Evolutionary conservation across 2,888 invertebrate species (phyloP).

Genomic region (Lasioglossum lativentre): DNA sequence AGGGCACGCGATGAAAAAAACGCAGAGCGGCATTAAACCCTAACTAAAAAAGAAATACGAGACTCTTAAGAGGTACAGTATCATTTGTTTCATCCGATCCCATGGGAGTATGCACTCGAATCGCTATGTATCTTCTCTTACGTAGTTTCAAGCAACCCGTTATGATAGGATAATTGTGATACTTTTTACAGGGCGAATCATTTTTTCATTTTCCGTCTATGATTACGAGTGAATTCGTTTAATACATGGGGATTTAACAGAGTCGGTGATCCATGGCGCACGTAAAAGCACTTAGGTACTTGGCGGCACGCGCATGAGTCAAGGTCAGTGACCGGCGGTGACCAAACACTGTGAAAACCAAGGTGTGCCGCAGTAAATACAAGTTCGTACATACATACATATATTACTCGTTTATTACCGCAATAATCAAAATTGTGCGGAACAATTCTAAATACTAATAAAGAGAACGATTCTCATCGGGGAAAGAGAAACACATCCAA

Average conservation of each 20-base stretch:
- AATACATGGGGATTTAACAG: neutral
- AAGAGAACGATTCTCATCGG: no score
- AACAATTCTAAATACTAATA: no score
- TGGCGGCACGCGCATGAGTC: constrained; percentile 45
- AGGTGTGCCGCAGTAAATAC: constrained; percentile 60
- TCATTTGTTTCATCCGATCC: neutral
- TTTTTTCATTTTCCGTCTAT: no score
- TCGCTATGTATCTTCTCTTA: neutral
- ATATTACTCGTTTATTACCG: constrained; percentile 28
- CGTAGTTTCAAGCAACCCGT: neutral
- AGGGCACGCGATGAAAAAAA: neutral
- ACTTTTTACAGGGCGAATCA: no score
- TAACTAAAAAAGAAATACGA: neutral
- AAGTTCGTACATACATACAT: constrained; percentile 6
- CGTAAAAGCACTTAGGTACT: constrained; percentile 39
- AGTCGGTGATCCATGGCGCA: constrained; percentile 22
- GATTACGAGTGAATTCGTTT: neutral
- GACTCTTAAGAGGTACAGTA: neutral
- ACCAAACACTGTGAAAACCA: constrained; percentile 69
- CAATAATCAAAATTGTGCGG: no score
- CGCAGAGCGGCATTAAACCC: neutral
- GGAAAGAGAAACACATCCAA: no score
- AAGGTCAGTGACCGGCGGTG: constrained; percentile 76
- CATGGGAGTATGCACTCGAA: neutral
- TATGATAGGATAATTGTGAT: neutral